A percentile compares a stretch with the other conserved stretches of the same genome.
Evolutionary conservation across 2,113 vertebrate species (phyloP).

Genomic region (Platichthys flesus): DNA sequence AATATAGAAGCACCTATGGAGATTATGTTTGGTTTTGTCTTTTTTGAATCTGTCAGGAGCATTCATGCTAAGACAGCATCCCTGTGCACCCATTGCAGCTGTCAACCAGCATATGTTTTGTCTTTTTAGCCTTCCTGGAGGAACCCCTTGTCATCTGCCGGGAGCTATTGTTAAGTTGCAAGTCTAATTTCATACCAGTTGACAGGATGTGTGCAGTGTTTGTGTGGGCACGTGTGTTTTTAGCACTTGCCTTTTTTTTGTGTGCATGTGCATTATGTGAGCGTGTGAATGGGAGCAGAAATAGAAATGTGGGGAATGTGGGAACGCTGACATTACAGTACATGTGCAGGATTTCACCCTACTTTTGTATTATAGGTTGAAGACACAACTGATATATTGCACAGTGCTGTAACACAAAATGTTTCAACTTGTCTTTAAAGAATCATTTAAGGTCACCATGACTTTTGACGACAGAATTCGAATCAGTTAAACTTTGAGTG

Average conservation of each 20-base stretch:
- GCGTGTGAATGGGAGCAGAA: neutral
- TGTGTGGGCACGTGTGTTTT: neutral
- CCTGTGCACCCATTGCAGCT: conserved; percentile 62
- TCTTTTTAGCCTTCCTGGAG: conserved; percentile 61
- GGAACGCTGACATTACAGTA: neutral
- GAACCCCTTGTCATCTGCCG: conserved; percentile 62
- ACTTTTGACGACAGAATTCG: no score
- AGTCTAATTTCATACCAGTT: conserved; percentile 62
- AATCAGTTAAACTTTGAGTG: no score
- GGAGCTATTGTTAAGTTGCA: conserved; percentile 63
- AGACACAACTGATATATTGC: no score
- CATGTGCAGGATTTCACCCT: no score
- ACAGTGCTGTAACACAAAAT: no score
- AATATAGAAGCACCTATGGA: conserved; percentile 68
- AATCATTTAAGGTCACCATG: no score
- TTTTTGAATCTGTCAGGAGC: conserved; percentile 69
- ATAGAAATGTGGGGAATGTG: neutral
- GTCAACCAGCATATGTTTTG: conserved; percentile 68
- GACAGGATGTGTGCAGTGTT: conserved; percentile 32
- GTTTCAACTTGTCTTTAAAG: no score
- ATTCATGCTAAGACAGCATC: conserved; percentile 48
- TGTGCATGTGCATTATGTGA: conserved; percentile 1
- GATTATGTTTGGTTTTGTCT: conserved; percentile 40
- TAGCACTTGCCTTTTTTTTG: neutral
- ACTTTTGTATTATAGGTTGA: no score